Conservation (phyloP, 2,113 vertebrate species). For the Hippopotamus amphibius region DNA sequence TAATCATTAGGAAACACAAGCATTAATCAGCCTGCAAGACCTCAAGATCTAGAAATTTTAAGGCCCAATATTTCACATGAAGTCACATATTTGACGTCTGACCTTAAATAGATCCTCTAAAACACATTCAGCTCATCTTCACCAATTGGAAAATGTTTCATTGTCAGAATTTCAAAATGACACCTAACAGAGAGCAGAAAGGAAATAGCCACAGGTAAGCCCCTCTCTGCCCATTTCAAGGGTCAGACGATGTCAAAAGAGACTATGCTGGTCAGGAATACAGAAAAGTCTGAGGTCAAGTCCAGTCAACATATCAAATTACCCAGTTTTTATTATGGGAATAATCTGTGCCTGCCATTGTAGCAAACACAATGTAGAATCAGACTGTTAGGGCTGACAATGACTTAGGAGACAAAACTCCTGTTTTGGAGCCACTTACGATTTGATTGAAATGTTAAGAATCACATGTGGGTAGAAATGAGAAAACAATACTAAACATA, state of each 20-base stretch:
- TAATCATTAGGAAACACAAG: neutral
- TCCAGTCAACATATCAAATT: neutral
- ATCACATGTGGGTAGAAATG: neutral
- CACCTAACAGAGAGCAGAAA: neutral
- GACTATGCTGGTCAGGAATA: neutral
- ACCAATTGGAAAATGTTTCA: neutral
- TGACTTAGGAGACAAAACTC: neutral
- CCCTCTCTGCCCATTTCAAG: neutral
- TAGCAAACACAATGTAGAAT: neutral
- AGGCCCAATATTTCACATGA: neutral
- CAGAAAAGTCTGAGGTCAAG: neutral
- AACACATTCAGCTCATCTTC: neutral
- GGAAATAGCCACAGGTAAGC: neutral
- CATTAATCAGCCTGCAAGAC: neutral
- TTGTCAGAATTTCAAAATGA: neutral
- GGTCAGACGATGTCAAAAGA: neutral
- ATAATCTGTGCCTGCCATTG: fast-evolving
- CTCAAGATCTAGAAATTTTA: constrained; percentile 14
- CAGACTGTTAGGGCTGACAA: neutral
- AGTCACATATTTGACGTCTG: neutral
- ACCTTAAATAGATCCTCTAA: neutral
- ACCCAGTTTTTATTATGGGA: neutral
- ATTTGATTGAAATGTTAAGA: neutral
- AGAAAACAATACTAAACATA: neutral
- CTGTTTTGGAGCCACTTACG: neutral